These are phyloP conservation scores for Leptodactylus fallax DNA, from an alignment of 2,797 vertebrate genomes.

Conservation along the genomic window DNA sequence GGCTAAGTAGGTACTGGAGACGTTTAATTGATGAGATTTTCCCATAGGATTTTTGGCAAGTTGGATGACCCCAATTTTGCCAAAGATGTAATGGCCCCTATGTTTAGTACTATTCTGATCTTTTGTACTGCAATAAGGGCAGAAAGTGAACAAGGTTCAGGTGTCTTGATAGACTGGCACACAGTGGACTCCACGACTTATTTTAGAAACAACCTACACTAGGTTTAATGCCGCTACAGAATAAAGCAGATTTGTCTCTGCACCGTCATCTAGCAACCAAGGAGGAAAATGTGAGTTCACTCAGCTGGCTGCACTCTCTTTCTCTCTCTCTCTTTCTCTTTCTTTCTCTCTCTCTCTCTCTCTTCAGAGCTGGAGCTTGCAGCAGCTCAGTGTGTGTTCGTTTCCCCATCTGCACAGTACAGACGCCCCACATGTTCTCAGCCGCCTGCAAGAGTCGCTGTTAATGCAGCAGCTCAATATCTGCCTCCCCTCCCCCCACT, in stretches of 20 bases:
- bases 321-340: conserved; percentile 18
- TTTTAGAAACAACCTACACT: not conserved
- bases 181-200: not conserved
- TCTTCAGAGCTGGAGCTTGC: conserved; percentile 4
- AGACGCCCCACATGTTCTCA: conserved; percentile 46
- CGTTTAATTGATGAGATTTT: too few relatives aligned
- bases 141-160: not conserved
- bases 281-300: conserved; percentile 28
- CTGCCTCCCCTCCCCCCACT: conserved; percentile 52
- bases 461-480: conserved; percentile 46
- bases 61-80: not conserved
- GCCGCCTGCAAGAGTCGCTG: conserved; percentile 61
- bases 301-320: not conserved
- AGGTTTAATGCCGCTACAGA: not conserved
- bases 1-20: not conserved
- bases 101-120: not conserved
- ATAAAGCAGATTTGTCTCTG: not conserved
- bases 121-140: not conserved
- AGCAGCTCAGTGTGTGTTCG: conserved; percentile 35
- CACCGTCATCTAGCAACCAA: not conserved
- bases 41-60: too few relatives aligned
- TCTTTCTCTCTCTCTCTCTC: conserved; percentile 5
- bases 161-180: not conserved
- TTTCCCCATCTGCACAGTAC: conserved; percentile 30
- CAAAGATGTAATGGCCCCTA: too few relatives aligned